Base-by-base conservation (phyloP, 2,888 invertebrate species). In the Zelleria hepariella region DNA sequence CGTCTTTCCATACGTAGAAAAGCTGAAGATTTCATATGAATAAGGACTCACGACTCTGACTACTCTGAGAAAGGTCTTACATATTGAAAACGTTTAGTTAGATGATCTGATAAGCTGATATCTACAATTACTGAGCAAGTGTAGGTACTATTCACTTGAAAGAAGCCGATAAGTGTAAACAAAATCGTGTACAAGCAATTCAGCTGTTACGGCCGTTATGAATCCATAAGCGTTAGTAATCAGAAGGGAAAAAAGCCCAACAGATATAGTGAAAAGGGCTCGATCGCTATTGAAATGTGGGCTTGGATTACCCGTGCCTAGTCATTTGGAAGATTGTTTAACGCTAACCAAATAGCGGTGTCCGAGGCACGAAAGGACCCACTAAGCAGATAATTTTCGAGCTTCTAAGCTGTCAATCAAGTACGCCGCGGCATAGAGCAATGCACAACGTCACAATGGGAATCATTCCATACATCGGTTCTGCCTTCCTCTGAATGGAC, bases 251-350 rank as follows among this genome's bases (percentile, higher is more conserved):
- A 82, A 58, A 81, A 77, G 75, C 74, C 82, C 82, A 83, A 84
- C 77, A 83, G 70, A 72, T 71, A 69, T 70, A 70, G 65, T 71
- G 68, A 70, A 67, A 72, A 71, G 70, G 57, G 25, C 48, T 24
- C 48, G 24, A 48, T 24, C 48, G 10, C 47, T 23, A 74, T 68
- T 74, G 74, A 74, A 80, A 79, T 65, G 20, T 6, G 26, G 48
- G 23, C 48, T 51, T 53, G 75, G 77, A 80, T 83, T 81, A 80
- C 75, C 69, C 67, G 68, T 70, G 78, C 65, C 72, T 72, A 86
- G 79, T 86, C 87, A 75, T 66, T 83, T 78, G 86, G 85, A 87
- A 87, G 79, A 82, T 86, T 86, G 82, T 85, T 86, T 87, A 86
- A 83, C 87, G 80, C 86, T 86, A 79, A 74, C 85, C 84, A 87